These are phyloP conservation scores for Pterobdella sp. DNA, from an alignment of 2,888 invertebrate species.

Conservation along the genomic window DNA sequence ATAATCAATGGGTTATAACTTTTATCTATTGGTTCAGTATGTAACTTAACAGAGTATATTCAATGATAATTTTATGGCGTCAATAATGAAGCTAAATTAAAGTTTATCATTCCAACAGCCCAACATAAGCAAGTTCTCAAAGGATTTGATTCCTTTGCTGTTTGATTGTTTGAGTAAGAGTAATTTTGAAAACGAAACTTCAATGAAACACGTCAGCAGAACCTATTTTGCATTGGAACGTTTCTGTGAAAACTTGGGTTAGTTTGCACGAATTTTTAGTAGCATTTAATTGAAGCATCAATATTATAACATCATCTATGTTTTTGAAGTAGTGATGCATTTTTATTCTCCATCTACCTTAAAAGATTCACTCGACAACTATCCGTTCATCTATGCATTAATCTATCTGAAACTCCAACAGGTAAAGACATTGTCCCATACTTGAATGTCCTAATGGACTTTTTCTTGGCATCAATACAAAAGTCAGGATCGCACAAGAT, in stretches of 20 bases:
- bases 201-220: constrained; percentile 52
- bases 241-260: constrained; percentile 65
- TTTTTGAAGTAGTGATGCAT: background rate
- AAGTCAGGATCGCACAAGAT: constrained; percentile 45
- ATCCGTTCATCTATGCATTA: background rate
- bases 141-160: constrained; percentile 64
- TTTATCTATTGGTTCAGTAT: too few relatives aligned
- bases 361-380: background rate
- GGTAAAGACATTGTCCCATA: constrained; percentile 66
- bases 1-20: too few relatives aligned
- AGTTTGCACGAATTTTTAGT: constrained; percentile 12
- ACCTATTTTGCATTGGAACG: constrained; percentile 73
- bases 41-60: too few relatives aligned
- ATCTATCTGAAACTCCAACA: constrained; percentile 31
- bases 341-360: background rate
- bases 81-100: too few relatives aligned
- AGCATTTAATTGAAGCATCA: background rate
- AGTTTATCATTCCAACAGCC: constrained; percentile 54
- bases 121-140: constrained; percentile 66
- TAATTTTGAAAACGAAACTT: constrained; percentile 47
- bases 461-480: constrained; percentile 55
- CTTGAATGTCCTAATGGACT: constrained; percentile 65
- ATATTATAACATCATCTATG: background rate
- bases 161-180: constrained; percentile 59
- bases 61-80: too few relatives aligned